Evolutionary conservation across 2,797 vertebrate species (phyloP), one percentile per base, ranked within the genome.

Genomic region (Typhlichthys eigenmanni): DNA sequence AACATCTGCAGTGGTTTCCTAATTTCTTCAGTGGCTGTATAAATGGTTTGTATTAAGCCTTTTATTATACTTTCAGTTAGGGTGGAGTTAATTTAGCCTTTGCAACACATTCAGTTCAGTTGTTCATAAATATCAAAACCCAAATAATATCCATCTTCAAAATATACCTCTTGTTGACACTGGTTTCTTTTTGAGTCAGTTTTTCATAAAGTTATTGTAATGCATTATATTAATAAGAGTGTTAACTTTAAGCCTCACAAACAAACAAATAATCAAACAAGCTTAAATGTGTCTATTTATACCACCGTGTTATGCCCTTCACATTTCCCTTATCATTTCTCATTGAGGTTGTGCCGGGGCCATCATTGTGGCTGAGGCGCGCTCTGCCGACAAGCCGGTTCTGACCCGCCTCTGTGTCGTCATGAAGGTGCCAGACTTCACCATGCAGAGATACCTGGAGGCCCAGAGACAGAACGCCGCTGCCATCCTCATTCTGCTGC

Each of bases 371-470:
- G 93, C 92, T 0, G 93, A 95, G 75, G 93, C 89, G 0, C 83
- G 92, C 3, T 88, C 92, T 0, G 82, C 85, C 0, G 90, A 91
- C 0, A 90, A 94, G 49, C 82, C 76, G 0, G 79, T 72, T 4
- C 82, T 95, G 74, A 92, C 87, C 14, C 87, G 93, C 1, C 91
- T 90, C 52, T 94, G 93, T 66, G 86, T 94, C 62, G 69, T 95
- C 80, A 92, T 94, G 91, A 93, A 86, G 74, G 81, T 93, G 50
- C 17, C 43, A 1, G 93, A 95, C 83, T 92, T 94, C 66, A 92
- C 90, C 0, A 64, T 82, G 19, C 82, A 89, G 12, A 87, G 73
- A 55, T 90, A 86, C 78, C 55, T 71, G 0, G 75, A 91, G 63
- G 88, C 90, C 53, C 88, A 88, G 74, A 87, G 76, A 47, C 92